Evolutionary conservation across 92 coral and sea anemone species (phyloP), one percentile per base, ranked within the genome.

Genomic region (Palythoa grandis): DNA sequence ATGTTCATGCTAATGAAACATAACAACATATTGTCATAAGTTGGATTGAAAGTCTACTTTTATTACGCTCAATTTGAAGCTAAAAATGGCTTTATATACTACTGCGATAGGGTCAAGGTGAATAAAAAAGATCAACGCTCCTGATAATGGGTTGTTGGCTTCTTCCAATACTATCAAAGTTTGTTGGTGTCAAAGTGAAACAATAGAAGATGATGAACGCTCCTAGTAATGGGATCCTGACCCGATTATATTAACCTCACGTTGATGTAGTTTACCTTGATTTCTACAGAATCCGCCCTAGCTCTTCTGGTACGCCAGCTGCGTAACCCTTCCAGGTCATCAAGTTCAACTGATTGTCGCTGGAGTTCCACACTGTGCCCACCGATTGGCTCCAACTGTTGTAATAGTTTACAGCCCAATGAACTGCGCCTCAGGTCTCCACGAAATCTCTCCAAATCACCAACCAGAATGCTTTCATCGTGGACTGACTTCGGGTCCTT

Each of bases 331-430:
- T 77, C 83, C 20, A 50, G 47, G 11, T 35, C 29, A 10, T 20
- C 71, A 24, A 20, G 70, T 7, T 39, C 56, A 57, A n/a, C 12
- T 25, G 54, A 37, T 0, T 17, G 37, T 61, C 57, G 19, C 37
- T 14, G 29, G 7, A 40, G 16, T 3, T 47, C 85, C 19, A 22
- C 73, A 20, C 24, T 29, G 16, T 80, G 69, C 11, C 40, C 85
- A 52, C 53, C 25, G 17, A 88, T 35, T n/a, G 95, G 74, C 16
- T 83, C 90, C 88, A 88, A 80, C 68, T 88, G 83, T 70, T 91
- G 95, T 63, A 93, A 75, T 74, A 91, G 69, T 67, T 89, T 88
- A 77, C 95, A 86, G 39, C 95, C 95, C 3, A 93, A 65, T 3
- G 65, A 39, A 10, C 90, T 79, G n/a, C 89, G 84, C 76, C 75